Conservation (phyloP, 2,888 invertebrate genomes). For the Stenotaenia linearis region DNA sequence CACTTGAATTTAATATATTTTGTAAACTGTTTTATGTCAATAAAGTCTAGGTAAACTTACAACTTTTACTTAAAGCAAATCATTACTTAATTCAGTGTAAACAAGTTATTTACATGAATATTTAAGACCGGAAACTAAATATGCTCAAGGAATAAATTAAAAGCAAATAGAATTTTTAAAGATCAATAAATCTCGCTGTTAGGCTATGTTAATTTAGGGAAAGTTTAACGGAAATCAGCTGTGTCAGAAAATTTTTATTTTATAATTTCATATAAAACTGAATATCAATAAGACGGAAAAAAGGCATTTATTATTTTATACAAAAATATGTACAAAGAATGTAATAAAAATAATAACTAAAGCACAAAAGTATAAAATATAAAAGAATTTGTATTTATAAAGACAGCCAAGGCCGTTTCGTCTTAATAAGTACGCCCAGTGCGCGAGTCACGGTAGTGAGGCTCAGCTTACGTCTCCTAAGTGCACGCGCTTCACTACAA, state of each 20-base stretch:
- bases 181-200: too few species aligned
- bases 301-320: too few species aligned
- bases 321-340: too few species aligned
- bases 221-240: too few species aligned
- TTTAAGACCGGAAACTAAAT: not conserved
- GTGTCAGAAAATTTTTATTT: too few species aligned
- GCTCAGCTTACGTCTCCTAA: conserved; percentile 27
- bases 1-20: too few species aligned
- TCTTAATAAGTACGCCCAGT: conserved; percentile 1
- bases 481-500: conserved; percentile 5
- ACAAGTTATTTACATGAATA: not conserved
- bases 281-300: too few species aligned
- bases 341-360: too few species aligned
- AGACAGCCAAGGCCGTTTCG: not conserved
- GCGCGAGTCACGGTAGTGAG: not conserved
- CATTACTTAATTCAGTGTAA: not conserved
- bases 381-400: not conserved
- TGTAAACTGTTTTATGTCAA: not conserved
- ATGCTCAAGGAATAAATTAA: not conserved
- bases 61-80: not conserved
- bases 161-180: not conserved
- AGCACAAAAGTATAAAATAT: not conserved
- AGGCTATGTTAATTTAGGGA: too few species aligned
- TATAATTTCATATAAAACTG: too few species aligned
- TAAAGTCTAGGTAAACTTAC: too few species aligned